A percentile compares a stretch with the other conserved stretches of the same genome.
Evolutionary conservation across 2,888 invertebrate species (phyloP).

Genomic region (Ametastegia equiseti): DNA sequence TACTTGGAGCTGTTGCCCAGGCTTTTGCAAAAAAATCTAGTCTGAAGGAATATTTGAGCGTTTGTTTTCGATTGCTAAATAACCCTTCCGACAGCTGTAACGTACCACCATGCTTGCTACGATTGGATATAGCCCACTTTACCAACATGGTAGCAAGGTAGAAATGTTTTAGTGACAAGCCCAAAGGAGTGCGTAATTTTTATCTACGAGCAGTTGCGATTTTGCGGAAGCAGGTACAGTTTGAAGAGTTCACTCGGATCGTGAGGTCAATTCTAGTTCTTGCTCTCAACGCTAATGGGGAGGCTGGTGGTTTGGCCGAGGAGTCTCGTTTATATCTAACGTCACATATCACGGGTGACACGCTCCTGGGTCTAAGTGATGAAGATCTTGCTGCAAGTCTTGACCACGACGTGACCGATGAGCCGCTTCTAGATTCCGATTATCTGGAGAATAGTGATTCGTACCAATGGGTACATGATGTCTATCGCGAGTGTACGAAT

Average conservation of each 20-base stretch:
- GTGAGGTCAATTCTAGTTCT: neutral
- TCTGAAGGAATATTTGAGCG: neutral
- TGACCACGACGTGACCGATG: neutral
- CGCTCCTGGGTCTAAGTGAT: neutral
- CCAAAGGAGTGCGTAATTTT: neutral
- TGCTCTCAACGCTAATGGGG: neutral
- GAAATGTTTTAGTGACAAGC: neutral
- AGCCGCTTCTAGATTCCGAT: neutral
- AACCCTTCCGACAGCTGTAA: neutral
- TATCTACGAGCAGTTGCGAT: slow-evolving; percentile 13
- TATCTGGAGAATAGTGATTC: neutral
- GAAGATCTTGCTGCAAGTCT: neutral
- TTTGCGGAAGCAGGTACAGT: slow-evolving; percentile 13
- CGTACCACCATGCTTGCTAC: neutral
- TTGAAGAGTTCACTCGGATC: neutral
- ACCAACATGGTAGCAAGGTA: neutral
- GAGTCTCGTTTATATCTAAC: neutral
- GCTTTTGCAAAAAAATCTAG: neutral
- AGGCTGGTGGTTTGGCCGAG: neutral
- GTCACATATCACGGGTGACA: neutral
- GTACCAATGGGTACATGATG: neutral
- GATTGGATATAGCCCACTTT: neutral
- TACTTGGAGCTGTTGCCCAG: neutral
- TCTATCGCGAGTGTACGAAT: slow-evolving; percentile 9
- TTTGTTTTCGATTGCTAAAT: neutral